phyloP scores from a whole-genome alignment of 1,140 invertebrate genomes.

The Heliothis virescens region DNA sequence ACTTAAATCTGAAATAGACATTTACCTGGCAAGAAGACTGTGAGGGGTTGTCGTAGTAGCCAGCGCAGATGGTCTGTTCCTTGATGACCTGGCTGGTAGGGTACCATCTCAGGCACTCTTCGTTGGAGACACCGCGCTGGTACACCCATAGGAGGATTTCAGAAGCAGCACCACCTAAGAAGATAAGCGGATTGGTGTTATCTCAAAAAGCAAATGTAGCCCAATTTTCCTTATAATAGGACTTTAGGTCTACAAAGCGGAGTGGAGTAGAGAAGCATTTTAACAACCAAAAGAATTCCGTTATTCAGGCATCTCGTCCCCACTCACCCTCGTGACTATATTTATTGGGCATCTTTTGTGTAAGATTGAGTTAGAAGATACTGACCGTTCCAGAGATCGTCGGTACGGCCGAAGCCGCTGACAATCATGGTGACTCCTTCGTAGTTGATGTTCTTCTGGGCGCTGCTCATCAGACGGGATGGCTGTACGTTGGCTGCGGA shows the following conservation, averaged over 20 bases:
- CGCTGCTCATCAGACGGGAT: conserved; percentile 56
- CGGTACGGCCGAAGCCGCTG: conserved; percentile 59
- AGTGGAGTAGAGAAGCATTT: no score
- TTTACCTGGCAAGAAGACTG: conserved; percentile 69
- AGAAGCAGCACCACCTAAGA: conserved; percentile 56
- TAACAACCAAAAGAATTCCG: no score
- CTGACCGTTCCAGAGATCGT: conserved; percentile 53
- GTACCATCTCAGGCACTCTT: conserved; percentile 61
- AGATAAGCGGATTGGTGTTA: no score
- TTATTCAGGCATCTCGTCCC: no score
- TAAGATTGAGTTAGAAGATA: background rate
- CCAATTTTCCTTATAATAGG: no score
- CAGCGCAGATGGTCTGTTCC: conserved; percentile 62
- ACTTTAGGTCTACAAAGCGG: no score
- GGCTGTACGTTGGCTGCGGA: conserved; percentile 55
- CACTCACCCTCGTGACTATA: no score
- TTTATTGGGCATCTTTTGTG: no score
- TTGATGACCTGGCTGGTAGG: conserved; percentile 53
- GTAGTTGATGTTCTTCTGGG: conserved; percentile 53
- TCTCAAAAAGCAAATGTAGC: no score
- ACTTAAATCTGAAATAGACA: no score
- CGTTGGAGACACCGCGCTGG: conserved; percentile 62
- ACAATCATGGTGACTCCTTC: conserved; percentile 47
- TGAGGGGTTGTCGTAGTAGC: conserved; percentile 63
- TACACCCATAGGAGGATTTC: conserved; percentile 61